Evolutionary conservation across 2,113 vertebrate species (phyloP), one percentile per base, ranked within the genome.

Genomic region (Bubo bubo): DNA sequence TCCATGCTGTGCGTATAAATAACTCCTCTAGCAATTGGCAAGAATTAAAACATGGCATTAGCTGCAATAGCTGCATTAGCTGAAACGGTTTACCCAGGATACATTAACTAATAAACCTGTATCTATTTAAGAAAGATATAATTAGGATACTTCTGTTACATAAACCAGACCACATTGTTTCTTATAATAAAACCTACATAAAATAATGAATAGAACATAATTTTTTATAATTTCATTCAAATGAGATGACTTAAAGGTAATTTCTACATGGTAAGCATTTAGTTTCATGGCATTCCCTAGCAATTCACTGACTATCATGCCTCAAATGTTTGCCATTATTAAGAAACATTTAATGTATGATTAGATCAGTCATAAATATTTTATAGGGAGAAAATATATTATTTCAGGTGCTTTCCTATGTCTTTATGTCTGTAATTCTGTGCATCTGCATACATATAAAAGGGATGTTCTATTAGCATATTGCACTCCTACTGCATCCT

Each of bases 101-200:
- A 49, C 4, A 12, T 88, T 96, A 93, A 89, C 88, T 95, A 94
- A 95, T 94, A 93, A 80, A 93, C 91, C 87, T 87, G 58, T 91
- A 49, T 83, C 95, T 93, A 32, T 92, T 97, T 95, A 93, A 89
- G 89, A 90, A 91, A 89, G 59, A 75, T 82, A 76, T 93, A 95
- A 96, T 95, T 97, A 96, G 87, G 86, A 92, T 91, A 52, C 82
- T 91, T 96, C 83, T 91, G 63, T 97, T 96, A 92, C 84, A 90
- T 72, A 93, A 92, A 71, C 32, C 17, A 90, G 95, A 75, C 59
- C 49, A 32, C 58, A 50, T 90, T 79, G 63, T 92, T 85, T 93
- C 87, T 96, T 85, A 49, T 87, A 82, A 85, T 88, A 92, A 96
- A 95, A 63, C 34, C 43, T 75, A 53, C 39, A 87, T 87, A 81